Evolutionary conservation across 2,797 vertebrate species (phyloP), one percentile per base, ranked within the genome.

Genomic region (Euthynnus affinis): DNA sequence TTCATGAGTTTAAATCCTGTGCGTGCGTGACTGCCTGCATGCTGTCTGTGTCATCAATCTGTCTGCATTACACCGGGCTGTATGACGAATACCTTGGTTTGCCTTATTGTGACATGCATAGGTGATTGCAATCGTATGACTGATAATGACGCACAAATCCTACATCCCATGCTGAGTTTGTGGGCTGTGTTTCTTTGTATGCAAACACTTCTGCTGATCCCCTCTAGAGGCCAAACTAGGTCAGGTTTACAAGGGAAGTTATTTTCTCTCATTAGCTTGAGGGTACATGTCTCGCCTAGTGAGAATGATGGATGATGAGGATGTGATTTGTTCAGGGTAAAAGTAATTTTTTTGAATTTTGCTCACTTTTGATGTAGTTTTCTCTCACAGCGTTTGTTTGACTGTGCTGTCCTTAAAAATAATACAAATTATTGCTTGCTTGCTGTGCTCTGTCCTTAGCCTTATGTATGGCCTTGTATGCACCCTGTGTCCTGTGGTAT

Each of bases 401-500:
- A 59, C 48, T 2, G 10, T 67, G 5, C 46, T 61, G 1, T 37
- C 6, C 9, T 42, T 7, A 29, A 42, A 60, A 61, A 22, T 17
- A 60, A 48, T 18, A 32, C 13, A 49, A 42, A n/a, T 20, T 17
- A 48, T 32, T 22, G 37, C 13, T 53, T 53, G 46, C 32, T 37
- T n/a, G 42, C 79, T 58, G 32, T 23, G 1, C 69, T 71, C 32
- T 46, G 62, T 71, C 64, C 69, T 60, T 66, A 73, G 77, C 62
- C 69, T 66, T 79, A 59, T 68, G 25, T 63, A 65, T 78, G 53
- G 82, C 84, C 80, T 83, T 9, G 53, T 69, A 58, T 84, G 71
- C 72, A 82, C 77, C 65, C 23, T 79, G 80, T 83, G 81, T 92
- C 86, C 84, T 90, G 82, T 87, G 61, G 82, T 78, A 86, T 88